Base-by-base conservation (phyloP, 2,113 vertebrate species). In the Tragelaphus scriptus region DNA sequence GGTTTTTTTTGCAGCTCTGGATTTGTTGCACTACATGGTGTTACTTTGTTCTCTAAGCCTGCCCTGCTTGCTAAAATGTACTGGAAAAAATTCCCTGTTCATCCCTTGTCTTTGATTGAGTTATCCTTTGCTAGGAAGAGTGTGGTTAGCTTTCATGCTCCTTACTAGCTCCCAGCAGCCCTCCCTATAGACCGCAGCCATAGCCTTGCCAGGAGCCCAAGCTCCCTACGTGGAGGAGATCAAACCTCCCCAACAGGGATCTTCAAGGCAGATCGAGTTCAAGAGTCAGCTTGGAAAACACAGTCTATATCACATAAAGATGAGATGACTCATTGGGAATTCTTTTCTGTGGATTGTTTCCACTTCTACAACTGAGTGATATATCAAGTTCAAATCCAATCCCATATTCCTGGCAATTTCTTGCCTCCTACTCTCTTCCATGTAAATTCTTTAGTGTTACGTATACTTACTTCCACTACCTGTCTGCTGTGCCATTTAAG, bases 191-290 rank as follows among this genome's bases (percentile, higher is more conserved):
- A 96, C 14, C 44, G 53, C 80, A 40, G 59, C 7, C 9, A 30
- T 1, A 32, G 25, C 85, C 3, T 65, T 15, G 75, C 96, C 85
- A 79, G 97, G 59, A 81, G 58, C 40, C 91, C 0, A 6, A 5
- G 47, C 53, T 79, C 80, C 94, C 87, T 36, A 56, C 96, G 30
- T 55, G 85, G 44, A 95, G 28, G 32, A 92, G 77, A 95, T 97
- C 96, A 96, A 93, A 93, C 93, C 9, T 56, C 91, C 97, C 44
- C 88, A 85, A 32, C 81, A 58, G 98, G 95, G 71, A 49, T 96
- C 96, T 90, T 82, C 59, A 91, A 77, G 85, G 55, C 65, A 79
- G 88, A 91, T 95, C 51, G 80, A 49, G 71, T 90, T 95, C 85
- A 94, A 92, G 28, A 44, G 75, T 87, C 13, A 9, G 15, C 63